Base-by-base conservation (phyloP, 2,113 vertebrate genomes). In the Gymnorhina tibicen region DNA sequence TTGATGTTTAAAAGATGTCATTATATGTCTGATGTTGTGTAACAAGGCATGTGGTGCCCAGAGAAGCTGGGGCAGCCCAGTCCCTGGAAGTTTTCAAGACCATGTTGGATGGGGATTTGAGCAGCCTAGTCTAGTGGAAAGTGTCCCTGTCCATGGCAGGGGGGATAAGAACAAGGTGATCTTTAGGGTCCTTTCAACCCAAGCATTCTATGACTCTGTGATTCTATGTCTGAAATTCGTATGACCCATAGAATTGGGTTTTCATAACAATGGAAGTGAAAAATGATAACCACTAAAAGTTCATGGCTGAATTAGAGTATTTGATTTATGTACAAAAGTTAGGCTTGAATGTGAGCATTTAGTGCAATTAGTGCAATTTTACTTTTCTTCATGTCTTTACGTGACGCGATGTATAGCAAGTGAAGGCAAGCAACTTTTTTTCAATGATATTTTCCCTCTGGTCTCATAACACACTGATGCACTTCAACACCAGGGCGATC, bases 331-430 rank as follows among this genome's bases (percentile, higher is more conserved):
- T 41, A 42, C 16, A 52, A 46, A 77, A 33, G 4, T 60, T 53
- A 75, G 17, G 23, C 6, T 66, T 41, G 30, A 55, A 59, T 27
- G 32, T 6, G 8, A 79, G 3, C 22, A 44, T 69, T 58, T 32
- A 42, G 10, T 15, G 10, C 7, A 70, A n/a, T 62, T 28, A 19
- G 10, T 12, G 4, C 7, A 55, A 58, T 62, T 75, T 60, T 73
- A 4, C 4, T 47, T 72, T 55, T 75, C 26, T 68, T 55, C 21
- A 16, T 75, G 35, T 50, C 22, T 83, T 94, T 73, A 19, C 1
- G 0, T 9, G 22, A 26, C 16, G 37, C 3, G 30, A 27, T 2
- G 2, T 10, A 23, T 1, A 46, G 11, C 3, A 74, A 66, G 4
- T 24, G 9, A 20, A 79, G 58, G 12, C 17, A 68, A 86, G 16